phyloP scores from a whole-genome alignment of 1,140 invertebrate genomes.

The Nebria ingens region DNA sequence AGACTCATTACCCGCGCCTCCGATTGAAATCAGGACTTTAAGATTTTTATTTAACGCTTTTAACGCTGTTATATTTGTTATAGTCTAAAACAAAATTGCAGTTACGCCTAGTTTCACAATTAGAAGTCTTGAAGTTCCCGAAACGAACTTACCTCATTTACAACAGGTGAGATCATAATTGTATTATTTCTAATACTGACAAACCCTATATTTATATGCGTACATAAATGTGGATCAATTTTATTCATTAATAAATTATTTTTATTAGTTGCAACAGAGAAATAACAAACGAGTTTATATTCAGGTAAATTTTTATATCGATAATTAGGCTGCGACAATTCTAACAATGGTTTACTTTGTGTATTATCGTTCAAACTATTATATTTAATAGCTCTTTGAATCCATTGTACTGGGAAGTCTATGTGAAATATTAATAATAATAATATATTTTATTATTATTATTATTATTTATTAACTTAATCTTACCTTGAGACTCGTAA shows the following conservation, averaged over 20 bases:
- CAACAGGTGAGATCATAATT: conserved; percentile 37
- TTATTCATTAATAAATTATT: conserved; percentile 40
- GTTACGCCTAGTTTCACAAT: too few species aligned
- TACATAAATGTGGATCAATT: conserved; percentile 61
- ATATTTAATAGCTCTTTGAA: conserved; percentile 18
- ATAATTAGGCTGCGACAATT: background rate
- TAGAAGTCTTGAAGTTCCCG: too few species aligned
- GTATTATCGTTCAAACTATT: conserved; percentile 15
- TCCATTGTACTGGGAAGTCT: conserved; percentile 16
- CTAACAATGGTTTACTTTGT: conserved; percentile 3
- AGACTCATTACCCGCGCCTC: conserved; percentile 48
- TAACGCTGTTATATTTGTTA: conserved; percentile 44
- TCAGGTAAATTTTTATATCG: background rate
- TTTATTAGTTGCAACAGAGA: conserved; percentile 39
- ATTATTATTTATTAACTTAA: background rate
- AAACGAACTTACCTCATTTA: conserved; percentile 29
- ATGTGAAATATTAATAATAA: conserved; percentile 2
- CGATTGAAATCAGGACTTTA: conserved; percentile 68
- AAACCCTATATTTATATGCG: conserved; percentile 72
- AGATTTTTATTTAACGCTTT: conserved; percentile 56
- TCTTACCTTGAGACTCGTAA: background rate
- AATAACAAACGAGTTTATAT: conserved; percentile 52
- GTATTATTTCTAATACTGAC: conserved; percentile 51
- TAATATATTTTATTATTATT: too few species aligned
- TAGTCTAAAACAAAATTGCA: too few species aligned